A percentile compares a stretch with the other conserved stretches of the same genome.
These are phyloP conservation scores for Coecobrya sp. DNA, from an alignment of 2,888 invertebrate species.

Conservation along the genomic window DNA sequence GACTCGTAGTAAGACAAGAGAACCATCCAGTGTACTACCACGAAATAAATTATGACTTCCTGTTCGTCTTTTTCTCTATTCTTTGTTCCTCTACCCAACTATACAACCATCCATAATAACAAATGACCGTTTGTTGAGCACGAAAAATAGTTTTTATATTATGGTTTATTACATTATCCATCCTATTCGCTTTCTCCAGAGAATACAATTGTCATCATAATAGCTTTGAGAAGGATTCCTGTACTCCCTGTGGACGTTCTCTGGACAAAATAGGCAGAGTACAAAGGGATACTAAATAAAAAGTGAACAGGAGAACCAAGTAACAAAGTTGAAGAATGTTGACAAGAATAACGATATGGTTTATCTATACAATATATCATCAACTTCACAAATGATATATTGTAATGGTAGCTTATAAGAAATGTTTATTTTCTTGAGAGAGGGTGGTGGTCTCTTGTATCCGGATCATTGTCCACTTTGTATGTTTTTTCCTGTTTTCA, in stretches of 20 bases:
- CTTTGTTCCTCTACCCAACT: not conserved
- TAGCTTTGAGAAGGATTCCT: not conserved
- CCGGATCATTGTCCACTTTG: slow-evolving; percentile 48
- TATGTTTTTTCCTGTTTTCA: slow-evolving; percentile 43
- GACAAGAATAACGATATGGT: slow-evolving; percentile 66
- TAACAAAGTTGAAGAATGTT: slow-evolving; percentile 51
- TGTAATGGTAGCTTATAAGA: slow-evolving; percentile 33
- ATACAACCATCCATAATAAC: slow-evolving; percentile 31
- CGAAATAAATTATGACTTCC: slow-evolving; percentile 68
- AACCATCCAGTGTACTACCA: not conserved
- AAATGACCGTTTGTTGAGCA: slow-evolving; percentile 47
- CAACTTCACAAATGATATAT: slow-evolving; percentile 56
- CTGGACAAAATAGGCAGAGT: slow-evolving; percentile 33
- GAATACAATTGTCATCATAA: slow-evolving; percentile 4
- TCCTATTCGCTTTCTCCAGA: slow-evolving; percentile 40
- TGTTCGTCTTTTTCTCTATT: slow-evolving; percentile 29
- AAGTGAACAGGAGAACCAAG: not conserved
- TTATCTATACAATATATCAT: slow-evolving; percentile 60
- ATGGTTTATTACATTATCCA: slow-evolving; percentile 44
- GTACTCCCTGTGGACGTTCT: slow-evolving; percentile 6
- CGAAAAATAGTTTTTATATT: slow-evolving; percentile 23
- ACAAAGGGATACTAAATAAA: not conserved
- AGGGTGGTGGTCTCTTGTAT: slow-evolving; percentile 53
- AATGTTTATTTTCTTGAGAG: slow-evolving; percentile 24
- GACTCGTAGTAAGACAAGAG: not conserved